These are phyloP conservation scores for Selene dorsalis DNA, from an alignment of 2,797 vertebrate genomes.

Conservation along the genomic window DNA sequence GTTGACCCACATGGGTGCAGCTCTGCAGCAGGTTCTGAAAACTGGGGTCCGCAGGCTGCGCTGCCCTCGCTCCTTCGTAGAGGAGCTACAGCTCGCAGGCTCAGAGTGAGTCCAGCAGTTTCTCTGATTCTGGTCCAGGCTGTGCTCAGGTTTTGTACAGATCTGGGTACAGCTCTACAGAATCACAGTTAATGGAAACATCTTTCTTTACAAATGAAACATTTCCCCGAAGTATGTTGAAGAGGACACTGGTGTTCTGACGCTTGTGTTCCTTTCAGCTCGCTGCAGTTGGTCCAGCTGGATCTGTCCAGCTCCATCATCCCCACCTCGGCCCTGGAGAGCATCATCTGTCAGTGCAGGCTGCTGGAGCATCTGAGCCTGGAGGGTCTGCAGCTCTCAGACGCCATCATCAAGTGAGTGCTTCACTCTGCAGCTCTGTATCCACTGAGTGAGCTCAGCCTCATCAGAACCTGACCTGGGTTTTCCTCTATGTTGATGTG, in stretches of 20 bases:
- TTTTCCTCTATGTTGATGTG: no score
- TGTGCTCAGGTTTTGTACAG: background rate
- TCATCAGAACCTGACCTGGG: no score
- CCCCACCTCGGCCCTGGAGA: constrained; percentile 80
- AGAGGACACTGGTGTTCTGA: background rate
- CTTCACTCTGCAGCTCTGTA: no score
- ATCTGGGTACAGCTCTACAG: background rate
- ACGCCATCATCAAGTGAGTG: constrained; percentile 72
- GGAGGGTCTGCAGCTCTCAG: constrained; percentile 91
- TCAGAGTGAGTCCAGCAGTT: constrained; percentile 80
- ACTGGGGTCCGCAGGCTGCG: constrained; percentile 87
- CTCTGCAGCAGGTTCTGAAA: constrained; percentile 86
- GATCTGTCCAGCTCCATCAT: constrained; percentile 92
- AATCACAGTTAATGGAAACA: background rate
- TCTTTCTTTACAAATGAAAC: no score
- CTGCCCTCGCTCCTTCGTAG: constrained; percentile 89
- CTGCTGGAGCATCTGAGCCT: constrained; percentile 89
- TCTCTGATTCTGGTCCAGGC: fast-evolving
- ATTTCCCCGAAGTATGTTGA: background rate
- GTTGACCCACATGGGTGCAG: constrained; percentile 81
- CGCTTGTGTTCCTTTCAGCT: constrained; percentile 67
- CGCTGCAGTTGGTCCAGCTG: constrained; percentile 87
- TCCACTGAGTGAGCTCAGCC: no score
- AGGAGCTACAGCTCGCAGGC: constrained; percentile 80
- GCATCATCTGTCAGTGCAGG: constrained; percentile 85